Base-by-base conservation (phyloP, 53 echinoderm and acorn worm species). In the Apostichopus leukothele region DNA sequence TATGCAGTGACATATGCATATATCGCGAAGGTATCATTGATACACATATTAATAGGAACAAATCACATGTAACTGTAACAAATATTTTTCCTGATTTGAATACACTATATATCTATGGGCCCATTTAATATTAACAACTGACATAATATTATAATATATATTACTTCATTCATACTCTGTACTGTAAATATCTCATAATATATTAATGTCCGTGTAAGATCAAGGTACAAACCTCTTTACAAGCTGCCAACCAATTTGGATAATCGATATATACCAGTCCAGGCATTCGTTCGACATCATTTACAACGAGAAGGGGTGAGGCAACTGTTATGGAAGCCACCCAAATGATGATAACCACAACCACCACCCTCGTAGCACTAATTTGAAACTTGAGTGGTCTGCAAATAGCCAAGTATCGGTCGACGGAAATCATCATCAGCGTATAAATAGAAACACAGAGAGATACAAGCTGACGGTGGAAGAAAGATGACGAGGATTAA, bases 341-440 rank as follows among this genome's bases (percentile, higher is more conserved):
- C 95, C 95, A 95, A 55, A 95, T 90, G 12, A 86, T 71, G 73
- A 88, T 59, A n/a, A 95, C 83, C 11, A 93, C 87, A 19, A 84
- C 85, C 1, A 91, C 16, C 8, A 93, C 93, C 6, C 95, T 86
- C 59, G 73, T 90, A 22, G 91, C 88, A 63, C 88, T 93, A 20
- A 88, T 95, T 75, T 95, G 93, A 84, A 95, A 95, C 90, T 91
- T 91, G 9, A 95, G 93, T 74, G 95, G 93, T 67, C 88, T 75
- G 51, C 95, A 95, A 71, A 95, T 95, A 18, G 95, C 95, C 67
- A 95, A 90, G 53, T 93, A 95, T 54, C 95, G 89, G 86, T 95
- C 95, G 39, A 95, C 95, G 12, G 95, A 91, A 16, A 95, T 95
- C 91, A 93, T 93, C 54, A 87, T 93, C 20, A 95, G 26, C 18